Evolutionary conservation across 1,140 invertebrate genomes (phyloP).

Genomic region (Amyelois transitella): DNA sequence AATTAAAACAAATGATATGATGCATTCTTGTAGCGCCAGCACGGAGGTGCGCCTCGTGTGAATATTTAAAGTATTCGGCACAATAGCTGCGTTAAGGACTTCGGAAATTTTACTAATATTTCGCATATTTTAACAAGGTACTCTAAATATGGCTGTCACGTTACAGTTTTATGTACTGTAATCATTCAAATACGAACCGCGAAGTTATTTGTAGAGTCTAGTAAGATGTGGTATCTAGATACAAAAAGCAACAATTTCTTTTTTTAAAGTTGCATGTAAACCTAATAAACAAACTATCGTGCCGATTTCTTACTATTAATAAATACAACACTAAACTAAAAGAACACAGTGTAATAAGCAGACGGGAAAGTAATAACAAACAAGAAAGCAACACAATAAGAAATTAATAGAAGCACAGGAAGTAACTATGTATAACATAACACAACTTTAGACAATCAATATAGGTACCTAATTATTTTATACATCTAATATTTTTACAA

Average conservation of each 20-base stretch:
- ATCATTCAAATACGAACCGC: too few species aligned
- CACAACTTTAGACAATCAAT: neutral
- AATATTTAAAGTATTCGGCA: conserved; percentile 4
- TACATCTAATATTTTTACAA: neutral
- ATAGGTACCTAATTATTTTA: conserved; percentile 1
- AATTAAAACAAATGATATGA: conserved; percentile 76
- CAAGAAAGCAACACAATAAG: conserved; percentile 15
- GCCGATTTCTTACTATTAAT: conserved; percentile 14
- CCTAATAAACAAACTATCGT: neutral
- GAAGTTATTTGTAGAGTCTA: too few species aligned
- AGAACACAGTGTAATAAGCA: conserved; percentile 41
- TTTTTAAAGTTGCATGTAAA: neutral
- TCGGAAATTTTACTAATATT: too few species aligned
- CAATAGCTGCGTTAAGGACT: neutral
- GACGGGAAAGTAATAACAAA: conserved; percentile 21
- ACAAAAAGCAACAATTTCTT: too few species aligned
- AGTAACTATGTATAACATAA: conserved; percentile 5
- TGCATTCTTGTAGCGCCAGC: conserved; percentile 71
- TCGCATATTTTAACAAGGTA: neutral
- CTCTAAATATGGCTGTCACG: too few species aligned
- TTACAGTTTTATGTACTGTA: too few species aligned
- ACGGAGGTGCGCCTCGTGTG: conserved; percentile 42
- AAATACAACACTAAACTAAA: conserved; percentile 53
- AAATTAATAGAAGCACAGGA: conserved; percentile 20
- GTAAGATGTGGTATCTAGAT: too few species aligned